phyloP scores from a whole-genome alignment of 2,113 vertebrate genomes.

The Ancistrus triradiatus region DNA sequence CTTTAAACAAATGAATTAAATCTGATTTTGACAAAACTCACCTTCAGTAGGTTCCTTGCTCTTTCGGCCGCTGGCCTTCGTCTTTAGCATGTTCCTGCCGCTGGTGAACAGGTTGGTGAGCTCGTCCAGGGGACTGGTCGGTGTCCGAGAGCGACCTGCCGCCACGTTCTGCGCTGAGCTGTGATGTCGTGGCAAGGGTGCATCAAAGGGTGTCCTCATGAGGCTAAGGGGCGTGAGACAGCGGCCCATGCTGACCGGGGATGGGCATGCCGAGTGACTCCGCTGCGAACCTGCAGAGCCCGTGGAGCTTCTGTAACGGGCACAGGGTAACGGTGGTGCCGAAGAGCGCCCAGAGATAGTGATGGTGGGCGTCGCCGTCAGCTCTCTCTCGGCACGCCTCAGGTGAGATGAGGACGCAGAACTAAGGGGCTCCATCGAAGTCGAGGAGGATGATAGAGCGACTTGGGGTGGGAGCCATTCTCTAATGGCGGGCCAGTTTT shows the following conservation, averaged over 20 bases:
- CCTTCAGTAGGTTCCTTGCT: slow-evolving; percentile 91
- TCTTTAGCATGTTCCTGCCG: slow-evolving; percentile 91
- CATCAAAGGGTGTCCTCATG: slow-evolving; percentile 91
- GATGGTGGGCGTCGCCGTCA: slow-evolving; percentile 77
- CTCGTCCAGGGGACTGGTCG: slow-evolving; percentile 95
- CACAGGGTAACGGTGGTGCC: slow-evolving; percentile 86
- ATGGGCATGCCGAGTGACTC: slow-evolving; percentile 91
- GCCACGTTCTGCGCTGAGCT: slow-evolving; percentile 82
- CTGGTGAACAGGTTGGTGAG: slow-evolving; percentile 96
- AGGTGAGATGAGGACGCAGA: slow-evolving; percentile 65
- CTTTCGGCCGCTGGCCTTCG: slow-evolving; percentile 86
- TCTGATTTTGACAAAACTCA: slow-evolving; percentile 68
- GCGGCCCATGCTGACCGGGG: slow-evolving; percentile 93
- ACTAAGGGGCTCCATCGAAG: slow-evolving; percentile 61
- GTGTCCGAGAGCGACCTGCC: slow-evolving; percentile 81
- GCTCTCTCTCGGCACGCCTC: slow-evolving; percentile 80
- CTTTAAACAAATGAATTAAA: too few species aligned
- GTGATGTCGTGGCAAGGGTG: slow-evolving; percentile 84
- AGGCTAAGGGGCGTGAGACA: slow-evolving; percentile 95
- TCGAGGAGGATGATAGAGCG: slow-evolving; percentile 76
- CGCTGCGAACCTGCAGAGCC: slow-evolving; percentile 83
- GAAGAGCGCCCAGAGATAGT: slow-evolving; percentile 81
- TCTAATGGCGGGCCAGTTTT: slow-evolving; percentile 89
- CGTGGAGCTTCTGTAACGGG: slow-evolving; percentile 84
- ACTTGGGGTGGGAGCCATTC: slow-evolving; percentile 87